phyloP scores from a whole-genome alignment of 2,888 invertebrate genomes.

The Mesoligia furuncula region DNA sequence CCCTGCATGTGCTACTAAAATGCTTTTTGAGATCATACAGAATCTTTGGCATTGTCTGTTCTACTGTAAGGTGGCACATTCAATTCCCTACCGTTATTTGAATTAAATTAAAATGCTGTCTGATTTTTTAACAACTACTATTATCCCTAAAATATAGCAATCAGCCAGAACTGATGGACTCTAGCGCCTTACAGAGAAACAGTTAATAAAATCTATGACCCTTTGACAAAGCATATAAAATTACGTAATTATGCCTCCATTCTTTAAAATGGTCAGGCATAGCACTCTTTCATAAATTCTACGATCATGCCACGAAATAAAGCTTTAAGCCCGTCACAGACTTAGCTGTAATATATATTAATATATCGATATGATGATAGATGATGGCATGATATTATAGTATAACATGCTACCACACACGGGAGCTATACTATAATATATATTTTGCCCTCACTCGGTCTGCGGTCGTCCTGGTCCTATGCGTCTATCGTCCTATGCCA shows the following conservation, averaged over 20 bases:
- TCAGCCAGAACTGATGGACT: constrained; percentile 57
- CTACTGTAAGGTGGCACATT: constrained; percentile 67
- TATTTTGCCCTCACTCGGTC: no score
- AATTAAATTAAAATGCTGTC: constrained; percentile 61
- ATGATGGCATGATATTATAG: no score
- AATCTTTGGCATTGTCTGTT: constrained; percentile 65
- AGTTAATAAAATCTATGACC: neutral
- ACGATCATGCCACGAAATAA: neutral
- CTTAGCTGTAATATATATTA: no score
- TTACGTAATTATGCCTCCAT: neutral
- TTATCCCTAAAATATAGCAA: constrained; percentile 48
- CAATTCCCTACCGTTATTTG: constrained; percentile 50
- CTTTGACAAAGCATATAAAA: neutral
- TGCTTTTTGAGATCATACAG: constrained; percentile 66
- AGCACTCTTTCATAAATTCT: neutral
- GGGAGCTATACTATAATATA: no score
- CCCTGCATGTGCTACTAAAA: constrained; percentile 48
- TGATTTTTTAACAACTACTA: constrained; percentile 37
- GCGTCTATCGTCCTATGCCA: no score
- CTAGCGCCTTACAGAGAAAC: constrained; percentile 37
- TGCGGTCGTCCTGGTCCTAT: no score
- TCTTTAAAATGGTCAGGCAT: neutral
- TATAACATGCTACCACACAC: no score
- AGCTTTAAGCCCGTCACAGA: neutral
- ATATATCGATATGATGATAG: no score